phyloP scores from a whole-genome alignment of 1,140 invertebrate species.

The Palaemon carinicauda region DNA sequence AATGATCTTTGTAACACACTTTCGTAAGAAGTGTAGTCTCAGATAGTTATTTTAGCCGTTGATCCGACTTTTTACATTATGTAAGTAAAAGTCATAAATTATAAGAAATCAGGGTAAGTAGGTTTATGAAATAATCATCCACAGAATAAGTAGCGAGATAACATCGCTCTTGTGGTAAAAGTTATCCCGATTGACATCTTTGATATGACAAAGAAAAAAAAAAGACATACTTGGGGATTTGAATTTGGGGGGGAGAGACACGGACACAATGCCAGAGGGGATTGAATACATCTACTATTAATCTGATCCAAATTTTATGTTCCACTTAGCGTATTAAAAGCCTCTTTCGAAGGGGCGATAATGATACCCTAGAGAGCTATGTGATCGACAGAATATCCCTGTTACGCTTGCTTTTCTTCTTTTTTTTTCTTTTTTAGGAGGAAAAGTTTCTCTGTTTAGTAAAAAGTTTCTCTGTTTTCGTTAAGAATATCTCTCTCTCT shows the following conservation, averaged over 20 bases:
- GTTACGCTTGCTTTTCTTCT: background rate
- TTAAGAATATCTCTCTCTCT: background rate
- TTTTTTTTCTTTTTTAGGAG: no score
- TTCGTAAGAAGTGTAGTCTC: no score
- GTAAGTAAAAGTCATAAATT: no score
- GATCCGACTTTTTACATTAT: no score
- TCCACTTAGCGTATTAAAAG: slow-evolving; percentile 44
- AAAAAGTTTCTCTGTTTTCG: background rate
- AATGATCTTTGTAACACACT: no score
- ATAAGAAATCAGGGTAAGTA: no score
- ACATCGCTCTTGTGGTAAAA: no score
- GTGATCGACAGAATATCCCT: background rate
- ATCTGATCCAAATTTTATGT: slow-evolving; percentile 11
- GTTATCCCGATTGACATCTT: no score
- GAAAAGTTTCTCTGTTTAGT: background rate
- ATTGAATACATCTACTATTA: background rate
- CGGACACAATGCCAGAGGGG: background rate
- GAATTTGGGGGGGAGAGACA: background rate
- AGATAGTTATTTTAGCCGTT: no score
- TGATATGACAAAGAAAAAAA: background rate
- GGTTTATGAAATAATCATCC: no score
- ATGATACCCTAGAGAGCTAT: slow-evolving; percentile 17
- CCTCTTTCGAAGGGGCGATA: background rate
- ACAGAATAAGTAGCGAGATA: background rate
- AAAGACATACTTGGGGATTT: no score